Evolutionary conservation across 2,113 vertebrate genomes (phyloP).

Genomic region (Tympanuchus pallidicinctus): DNA sequence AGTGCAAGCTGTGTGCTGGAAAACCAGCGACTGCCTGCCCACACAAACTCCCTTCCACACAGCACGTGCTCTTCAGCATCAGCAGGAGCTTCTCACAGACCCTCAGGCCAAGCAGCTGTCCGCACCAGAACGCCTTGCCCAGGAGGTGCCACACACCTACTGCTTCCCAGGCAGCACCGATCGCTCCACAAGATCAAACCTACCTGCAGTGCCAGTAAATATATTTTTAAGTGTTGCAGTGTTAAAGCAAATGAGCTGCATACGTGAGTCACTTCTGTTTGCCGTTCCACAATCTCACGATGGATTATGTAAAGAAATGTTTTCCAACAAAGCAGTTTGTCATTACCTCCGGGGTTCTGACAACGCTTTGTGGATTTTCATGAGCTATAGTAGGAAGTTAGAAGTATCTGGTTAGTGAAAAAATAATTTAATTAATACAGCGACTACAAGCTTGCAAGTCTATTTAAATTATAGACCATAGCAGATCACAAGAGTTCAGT

Average conservation of each 20-base stretch:
- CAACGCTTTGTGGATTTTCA: neutral
- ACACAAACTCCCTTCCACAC: neutral
- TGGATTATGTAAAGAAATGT: neutral
- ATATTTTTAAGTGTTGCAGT: fast-evolving
- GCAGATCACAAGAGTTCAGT: neutral
- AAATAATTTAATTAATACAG: neutral
- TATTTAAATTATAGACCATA: neutral
- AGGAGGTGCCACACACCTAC: neutral
- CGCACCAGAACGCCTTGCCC: neutral
- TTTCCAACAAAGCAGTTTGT: neutral
- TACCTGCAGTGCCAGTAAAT: neutral
- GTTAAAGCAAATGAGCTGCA: neutral
- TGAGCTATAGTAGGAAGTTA: neutral
- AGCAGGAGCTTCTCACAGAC: neutral
- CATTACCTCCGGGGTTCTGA: neutral
- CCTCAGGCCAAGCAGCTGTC: neutral
- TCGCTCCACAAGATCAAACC: neutral
- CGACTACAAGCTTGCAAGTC: neutral
- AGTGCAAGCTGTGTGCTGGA: neutral
- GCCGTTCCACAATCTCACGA: neutral
- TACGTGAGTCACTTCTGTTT: neutral
- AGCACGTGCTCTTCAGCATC: neutral
- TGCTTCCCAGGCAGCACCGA: neutral
- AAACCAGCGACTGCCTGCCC: neutral
- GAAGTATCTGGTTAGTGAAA: neutral